Evolutionary conservation across 2,113 vertebrate species (phyloP), one percentile per base, ranked within the genome.

Genomic region (Solea senegalensis): DNA sequence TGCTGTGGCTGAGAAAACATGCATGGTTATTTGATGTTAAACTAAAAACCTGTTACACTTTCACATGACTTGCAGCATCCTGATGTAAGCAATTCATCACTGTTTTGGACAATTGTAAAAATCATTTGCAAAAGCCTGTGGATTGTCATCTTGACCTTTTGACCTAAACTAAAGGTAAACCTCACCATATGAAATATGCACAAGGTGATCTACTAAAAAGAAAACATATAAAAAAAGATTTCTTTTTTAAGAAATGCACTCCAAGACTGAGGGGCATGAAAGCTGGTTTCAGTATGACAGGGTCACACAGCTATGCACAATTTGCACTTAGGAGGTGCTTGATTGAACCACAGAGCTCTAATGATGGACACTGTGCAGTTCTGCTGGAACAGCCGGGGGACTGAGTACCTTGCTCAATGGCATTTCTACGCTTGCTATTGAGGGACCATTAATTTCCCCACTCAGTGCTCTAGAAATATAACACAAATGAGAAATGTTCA

Each of bases 321-420:
- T 86, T 82, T 84, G 75, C 78, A 83, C 83, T 85, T 79, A 79
- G 74, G 65, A 74, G 46, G 50, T 51, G 63, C 54, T 56, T 61
- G 72, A 76, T 74, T 81, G 59, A 59, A 41, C 61, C 51, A 34
- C 61, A 53, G 52, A 8, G 50, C 56, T 63, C 62, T 50, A 40
- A 59, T 59, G 65, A 48, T 41, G 62, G 21, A 56, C 40, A 62
- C 44, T 46, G 45, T 6, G 41, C 56, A 55, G 71, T 48, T 41
- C 8, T 0, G 16, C 39, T 10, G 46, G 11, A 83, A 0, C 11
- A 57, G 45, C n/a, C 48, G 21, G 28, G 49, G 12, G 27, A 14
- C 27, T 28, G 43, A 62, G 43, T 40, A 27, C 5, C 13, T 73
- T 5, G 4, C 43, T 76, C 34, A 7, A 65, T 64, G 40, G 3